Evolutionary conservation across 2,797 vertebrate genomes (phyloP).

Genomic region (Phrynocephalus guinanensis): DNA sequence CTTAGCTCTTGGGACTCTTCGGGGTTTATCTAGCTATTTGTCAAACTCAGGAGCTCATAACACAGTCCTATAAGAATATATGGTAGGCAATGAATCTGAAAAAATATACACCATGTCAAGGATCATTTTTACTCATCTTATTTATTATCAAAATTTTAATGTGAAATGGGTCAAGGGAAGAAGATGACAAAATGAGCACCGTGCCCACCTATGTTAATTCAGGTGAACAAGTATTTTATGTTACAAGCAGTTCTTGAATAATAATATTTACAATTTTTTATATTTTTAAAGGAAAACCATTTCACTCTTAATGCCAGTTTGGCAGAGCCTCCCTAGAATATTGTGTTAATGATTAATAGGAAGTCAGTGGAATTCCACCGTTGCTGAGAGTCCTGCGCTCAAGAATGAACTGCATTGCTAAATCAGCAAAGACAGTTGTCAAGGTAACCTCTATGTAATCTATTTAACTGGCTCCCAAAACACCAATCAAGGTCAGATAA

Average conservation of each 20-base stretch:
- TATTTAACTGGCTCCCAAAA: slow-evolving; percentile 91
- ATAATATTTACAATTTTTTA: slow-evolving; percentile 68
- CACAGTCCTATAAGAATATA: slow-evolving; percentile 53
- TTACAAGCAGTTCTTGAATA: slow-evolving; percentile 73
- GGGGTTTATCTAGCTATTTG: slow-evolving; percentile 66
- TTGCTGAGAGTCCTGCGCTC: slow-evolving; percentile 83
- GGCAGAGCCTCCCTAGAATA: slow-evolving; percentile 83
- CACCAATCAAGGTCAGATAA: slow-evolving; percentile 90
- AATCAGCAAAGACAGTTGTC: slow-evolving; percentile 93
- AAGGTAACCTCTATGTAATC: slow-evolving; percentile 93
- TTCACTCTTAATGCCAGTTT: slow-evolving; percentile 78
- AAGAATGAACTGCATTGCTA: slow-evolving; percentile 88
- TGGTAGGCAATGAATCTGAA: slow-evolving; percentile 63
- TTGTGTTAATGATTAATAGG: slow-evolving; percentile 90
- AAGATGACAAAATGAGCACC: slow-evolving; percentile 65
- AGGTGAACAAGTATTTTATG: slow-evolving; percentile 68
- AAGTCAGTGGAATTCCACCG: slow-evolving; percentile 87
- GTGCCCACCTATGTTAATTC: slow-evolving; percentile 69
- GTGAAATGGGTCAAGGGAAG: slow-evolving; percentile 62
- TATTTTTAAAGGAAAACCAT: slow-evolving; percentile 20
- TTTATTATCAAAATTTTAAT: slow-evolving; percentile 74
- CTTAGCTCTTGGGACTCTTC: slow-evolving; percentile 48
- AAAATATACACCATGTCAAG: slow-evolving; percentile 65
- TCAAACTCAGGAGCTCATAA: slow-evolving; percentile 60
- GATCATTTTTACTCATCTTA: slow-evolving; percentile 70